Evolutionary conservation across 2,888 invertebrate genomes (phyloP), one percentile per base, ranked within the genome.

Genomic region (Apodemia zela): DNA sequence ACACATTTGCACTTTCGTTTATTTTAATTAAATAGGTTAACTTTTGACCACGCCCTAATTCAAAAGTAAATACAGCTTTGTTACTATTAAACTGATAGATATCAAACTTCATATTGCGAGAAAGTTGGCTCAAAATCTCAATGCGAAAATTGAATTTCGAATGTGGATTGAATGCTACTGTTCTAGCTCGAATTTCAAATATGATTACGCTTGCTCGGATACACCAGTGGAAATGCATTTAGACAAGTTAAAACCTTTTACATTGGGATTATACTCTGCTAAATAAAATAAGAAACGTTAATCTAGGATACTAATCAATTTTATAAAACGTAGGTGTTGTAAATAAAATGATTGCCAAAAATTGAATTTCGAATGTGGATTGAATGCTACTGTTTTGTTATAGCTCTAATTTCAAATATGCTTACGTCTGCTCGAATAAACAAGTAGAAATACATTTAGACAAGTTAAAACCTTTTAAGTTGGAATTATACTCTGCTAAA

Each of bases 341-440:
- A n/a, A n/a, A n/a, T n/a, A n/a, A n/a, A n/a, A n/a, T n/a, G n/a
- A n/a, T n/a, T n/a, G n/a, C n/a, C n/a, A n/a, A 57, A 54, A 25
- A 57, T 57, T 57, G 54, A 57, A 57, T 57, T 57, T 57, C n/a
- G 54, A 57, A 57, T 57, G 54, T 57, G 29, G 21, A 29, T 57
- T 29, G 54, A 25, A 57, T 29, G n/a, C 25, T 25, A 15, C 54
- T 8, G 29, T 57, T 57, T n/a, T 57, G 54, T 57, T 57, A 3
- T 11, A 57, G 15, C 15, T 57, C 54, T 15, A 57, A 57, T 57
- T 57, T 57, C 25, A 57, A 57, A 57, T 25, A 57, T 25, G 54
- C 29, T 25, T 25, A 45, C 45, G n/a, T 45, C 17, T n/a, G 29
- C 8, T 29, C 15, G 54, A 29, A 54, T 54, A 54, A 25, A 54